These are phyloP conservation scores for Cephus spinipes DNA, from an alignment of 2,888 invertebrate species.

Conservation along the genomic window DNA sequence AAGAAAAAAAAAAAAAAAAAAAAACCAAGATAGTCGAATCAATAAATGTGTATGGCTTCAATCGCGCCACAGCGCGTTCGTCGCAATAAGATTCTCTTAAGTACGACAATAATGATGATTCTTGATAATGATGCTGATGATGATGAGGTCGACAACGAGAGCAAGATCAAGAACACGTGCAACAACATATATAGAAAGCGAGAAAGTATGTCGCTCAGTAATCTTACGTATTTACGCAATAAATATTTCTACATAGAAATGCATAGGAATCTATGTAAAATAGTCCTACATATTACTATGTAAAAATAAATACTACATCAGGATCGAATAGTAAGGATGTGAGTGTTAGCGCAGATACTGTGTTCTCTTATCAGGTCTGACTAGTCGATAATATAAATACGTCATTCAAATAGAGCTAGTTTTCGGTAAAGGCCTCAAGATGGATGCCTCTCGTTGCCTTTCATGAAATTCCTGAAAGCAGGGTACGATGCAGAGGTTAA, in stretches of 20 bases:
- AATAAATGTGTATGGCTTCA: not conserved
- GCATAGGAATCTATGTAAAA: not conserved
- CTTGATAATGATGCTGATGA: not conserved
- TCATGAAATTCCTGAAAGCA: slow-evolving; percentile 90
- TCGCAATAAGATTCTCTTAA: not conserved
- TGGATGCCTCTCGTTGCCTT: slow-evolving; percentile 64
- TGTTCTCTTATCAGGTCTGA: not conserved
- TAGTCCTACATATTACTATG: not conserved
- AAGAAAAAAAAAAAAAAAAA: not conserved
- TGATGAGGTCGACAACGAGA: not conserved
- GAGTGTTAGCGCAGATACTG: not conserved
- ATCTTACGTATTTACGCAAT: not conserved
- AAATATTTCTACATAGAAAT: not conserved
- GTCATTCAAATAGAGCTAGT: slow-evolving; percentile 52
- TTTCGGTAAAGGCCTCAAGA: slow-evolving; percentile 53
- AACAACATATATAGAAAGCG: not conserved
- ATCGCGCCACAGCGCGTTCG: not conserved
- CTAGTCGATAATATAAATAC: slow-evolving; percentile 12
- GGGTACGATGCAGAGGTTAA: slow-evolving; percentile 89
- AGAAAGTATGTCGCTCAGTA: not conserved
- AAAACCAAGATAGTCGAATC: not conserved
- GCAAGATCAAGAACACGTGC: not conserved
- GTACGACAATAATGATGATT: not conserved
- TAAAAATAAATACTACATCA: not conserved
- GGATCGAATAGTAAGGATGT: too few species aligned